Evolutionary conservation across 92 coral and sea anemone genomes (phyloP).

Genomic region (Siderastrea radians): DNA sequence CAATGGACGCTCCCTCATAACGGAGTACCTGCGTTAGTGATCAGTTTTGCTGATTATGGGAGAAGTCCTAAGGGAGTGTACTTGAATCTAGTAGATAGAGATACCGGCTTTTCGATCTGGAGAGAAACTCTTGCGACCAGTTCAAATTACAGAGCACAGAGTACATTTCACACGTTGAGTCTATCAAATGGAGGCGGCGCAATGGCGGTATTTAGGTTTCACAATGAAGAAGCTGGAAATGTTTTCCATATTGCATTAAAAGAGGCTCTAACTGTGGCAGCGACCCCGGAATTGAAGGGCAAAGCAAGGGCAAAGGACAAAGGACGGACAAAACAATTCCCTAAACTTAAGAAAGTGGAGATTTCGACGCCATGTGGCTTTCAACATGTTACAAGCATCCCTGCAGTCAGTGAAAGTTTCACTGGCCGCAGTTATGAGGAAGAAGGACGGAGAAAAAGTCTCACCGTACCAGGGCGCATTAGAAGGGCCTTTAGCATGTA

Average conservation of each 20-base stretch:
- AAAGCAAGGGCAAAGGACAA: constrained; percentile 73
- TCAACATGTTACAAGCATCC: constrained; percentile 98
- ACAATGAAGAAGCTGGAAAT: constrained; percentile 89
- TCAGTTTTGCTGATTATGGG: constrained; percentile 91
- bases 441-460: no score
- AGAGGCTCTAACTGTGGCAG: constrained; percentile 64
- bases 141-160: constrained; percentile 91
- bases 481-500: no score
- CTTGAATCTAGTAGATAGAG: constrained; percentile 88
- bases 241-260: constrained; percentile 77
- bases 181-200: constrained; percentile 85
- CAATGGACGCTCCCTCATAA: constrained; percentile 87
- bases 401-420: no score
- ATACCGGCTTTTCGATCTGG: constrained; percentile 95
- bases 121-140: constrained; percentile 81
- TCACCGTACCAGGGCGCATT: no score
- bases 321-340: constrained; percentile 84
- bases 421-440: no score
- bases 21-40: constrained; percentile 94
- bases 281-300: constrained; percentile 85
- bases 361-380: constrained; percentile 98
- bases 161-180: constrained; percentile 90
- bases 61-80: constrained; percentile 93
- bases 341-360: constrained; percentile 95
- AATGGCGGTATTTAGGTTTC: constrained; percentile 97